phyloP scores from a whole-genome alignment of 64 coral and sea anemone genomes.

The Trachythela sp. region DNA sequence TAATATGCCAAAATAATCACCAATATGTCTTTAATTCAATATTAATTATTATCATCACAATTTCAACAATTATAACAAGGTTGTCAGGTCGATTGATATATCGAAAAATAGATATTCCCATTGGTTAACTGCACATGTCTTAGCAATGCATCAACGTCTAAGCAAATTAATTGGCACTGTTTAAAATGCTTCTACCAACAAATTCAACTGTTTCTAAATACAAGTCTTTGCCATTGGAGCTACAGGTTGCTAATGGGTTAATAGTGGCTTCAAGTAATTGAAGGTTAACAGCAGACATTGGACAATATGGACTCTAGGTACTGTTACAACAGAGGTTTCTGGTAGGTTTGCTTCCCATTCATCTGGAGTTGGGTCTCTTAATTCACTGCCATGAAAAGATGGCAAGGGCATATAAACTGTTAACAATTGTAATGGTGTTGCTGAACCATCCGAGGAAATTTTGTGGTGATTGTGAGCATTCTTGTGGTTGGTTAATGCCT shows the following conservation, averaged over 20 bases:
- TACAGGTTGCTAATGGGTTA: background rate
- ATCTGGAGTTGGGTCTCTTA: background rate
- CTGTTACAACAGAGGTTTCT: background rate
- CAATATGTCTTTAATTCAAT: no score
- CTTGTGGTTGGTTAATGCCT: background rate
- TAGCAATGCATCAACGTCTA: no score
- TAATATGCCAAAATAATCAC: no score
- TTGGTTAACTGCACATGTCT: no score
- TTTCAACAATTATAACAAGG: no score
- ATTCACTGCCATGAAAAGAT: slow-evolving; percentile 1
- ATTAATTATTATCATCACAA: no score
- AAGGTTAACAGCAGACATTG: background rate
- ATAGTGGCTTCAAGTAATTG: background rate
- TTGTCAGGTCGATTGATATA: no score
- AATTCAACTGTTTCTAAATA: background rate
- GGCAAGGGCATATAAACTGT: background rate
- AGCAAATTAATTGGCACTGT: background rate
- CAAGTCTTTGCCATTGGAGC: background rate
- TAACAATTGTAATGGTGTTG: background rate
- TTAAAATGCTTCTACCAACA: background rate
- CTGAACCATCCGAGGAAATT: background rate
- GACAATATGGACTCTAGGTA: background rate
- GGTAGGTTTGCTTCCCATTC: background rate
- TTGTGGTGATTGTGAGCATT: slow-evolving; percentile 2
- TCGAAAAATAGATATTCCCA: no score